phyloP scores from a whole-genome alignment of 2,113 vertebrate genomes.

The Pongo pygmaeus region DNA sequence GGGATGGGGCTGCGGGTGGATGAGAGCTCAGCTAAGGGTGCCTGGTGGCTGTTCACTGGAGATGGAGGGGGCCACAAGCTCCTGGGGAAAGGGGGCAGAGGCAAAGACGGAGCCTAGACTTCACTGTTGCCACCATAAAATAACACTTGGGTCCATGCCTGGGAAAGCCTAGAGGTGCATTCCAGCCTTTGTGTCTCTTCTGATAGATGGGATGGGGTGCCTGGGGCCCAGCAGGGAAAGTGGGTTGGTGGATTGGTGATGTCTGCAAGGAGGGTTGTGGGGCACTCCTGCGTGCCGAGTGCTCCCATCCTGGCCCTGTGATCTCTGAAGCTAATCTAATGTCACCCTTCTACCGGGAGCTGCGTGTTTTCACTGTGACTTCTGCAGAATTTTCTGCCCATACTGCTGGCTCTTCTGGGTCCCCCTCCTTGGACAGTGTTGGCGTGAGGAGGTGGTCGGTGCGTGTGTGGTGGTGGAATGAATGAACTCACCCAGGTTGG shows the following conservation, averaged over 20 bases:
- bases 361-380: rapidly evolving
- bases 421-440: rapidly evolving
- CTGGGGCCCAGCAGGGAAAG: neutral
- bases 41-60: neutral
- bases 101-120: rapidly evolving
- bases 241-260: neutral
- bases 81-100: neutral
- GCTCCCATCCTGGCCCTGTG: rapidly evolving
- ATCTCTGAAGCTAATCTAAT: rapidly evolving
- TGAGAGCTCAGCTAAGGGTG: neutral
- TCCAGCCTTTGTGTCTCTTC: neutral
- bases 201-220: neutral
- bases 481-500: too few species aligned
- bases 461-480: too few species aligned
- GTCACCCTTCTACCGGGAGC: rapidly evolving
- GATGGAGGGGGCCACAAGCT: too few species aligned
- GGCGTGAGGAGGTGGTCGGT: neutral
- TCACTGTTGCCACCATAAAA: neutral
- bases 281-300: neutral
- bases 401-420: rapidly evolving
- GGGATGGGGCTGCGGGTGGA: rapidly evolving
- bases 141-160: neutral
- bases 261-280: neutral
- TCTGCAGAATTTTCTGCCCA: rapidly evolving
- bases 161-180: neutral